Evolutionary conservation across 2,113 vertebrate genomes (phyloP).

Genomic region (Cephalopterus ornatus): DNA sequence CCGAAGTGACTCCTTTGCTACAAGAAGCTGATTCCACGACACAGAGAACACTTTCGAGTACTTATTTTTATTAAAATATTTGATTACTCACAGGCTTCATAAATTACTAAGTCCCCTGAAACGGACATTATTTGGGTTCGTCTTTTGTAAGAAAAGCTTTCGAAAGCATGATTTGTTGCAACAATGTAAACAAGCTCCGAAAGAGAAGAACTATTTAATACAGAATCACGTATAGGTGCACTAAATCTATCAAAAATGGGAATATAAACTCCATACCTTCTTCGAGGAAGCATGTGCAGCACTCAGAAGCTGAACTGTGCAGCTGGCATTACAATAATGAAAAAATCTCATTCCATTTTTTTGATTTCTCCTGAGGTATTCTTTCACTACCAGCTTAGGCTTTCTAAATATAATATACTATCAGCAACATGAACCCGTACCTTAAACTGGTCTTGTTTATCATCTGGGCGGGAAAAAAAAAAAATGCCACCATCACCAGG

Average conservation of each 20-base stretch:
- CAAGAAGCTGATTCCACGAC: conserved; percentile 21
- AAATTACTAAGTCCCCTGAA: background rate
- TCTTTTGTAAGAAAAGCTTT: background rate
- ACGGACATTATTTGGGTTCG: background rate
- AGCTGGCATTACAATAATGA: conserved; percentile 21
- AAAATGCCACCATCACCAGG: conserved; percentile 30
- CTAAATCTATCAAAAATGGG: conserved; percentile 30
- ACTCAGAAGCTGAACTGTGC: conserved; percentile 23
- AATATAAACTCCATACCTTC: conserved; percentile 37
- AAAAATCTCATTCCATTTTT: conserved; percentile 33
- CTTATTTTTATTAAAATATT: conserved; percentile 1
- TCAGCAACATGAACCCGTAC: conserved; percentile 17
- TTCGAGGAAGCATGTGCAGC: conserved; percentile 40
- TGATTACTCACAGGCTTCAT: background rate
- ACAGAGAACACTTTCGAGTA: background rate
- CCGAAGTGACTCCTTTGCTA: conserved; percentile 5
- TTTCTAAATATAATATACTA: conserved; percentile 43
- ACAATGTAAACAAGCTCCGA: background rate
- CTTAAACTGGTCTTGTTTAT: conserved; percentile 30
- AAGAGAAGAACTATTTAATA: background rate
- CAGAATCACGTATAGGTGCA: background rate
- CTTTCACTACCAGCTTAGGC: conserved; percentile 4
- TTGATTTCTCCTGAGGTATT: background rate
- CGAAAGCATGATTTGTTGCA: background rate
- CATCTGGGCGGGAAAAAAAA: background rate